phyloP scores from a whole-genome alignment of 2,113 vertebrate species.

The Centropus unirufus region DNA sequence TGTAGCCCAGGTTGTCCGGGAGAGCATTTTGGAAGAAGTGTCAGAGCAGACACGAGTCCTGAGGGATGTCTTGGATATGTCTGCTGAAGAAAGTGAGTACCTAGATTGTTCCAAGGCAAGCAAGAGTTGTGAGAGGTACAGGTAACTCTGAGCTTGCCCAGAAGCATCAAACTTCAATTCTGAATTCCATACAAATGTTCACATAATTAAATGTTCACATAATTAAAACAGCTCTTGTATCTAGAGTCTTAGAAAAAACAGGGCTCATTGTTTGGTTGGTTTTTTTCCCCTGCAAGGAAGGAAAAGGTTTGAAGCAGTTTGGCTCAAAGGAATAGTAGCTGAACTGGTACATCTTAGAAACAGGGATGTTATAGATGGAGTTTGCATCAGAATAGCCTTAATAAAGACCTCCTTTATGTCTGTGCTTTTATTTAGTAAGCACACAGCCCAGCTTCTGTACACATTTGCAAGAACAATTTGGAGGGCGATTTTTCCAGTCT shows the following conservation, averaged over 20 bases:
- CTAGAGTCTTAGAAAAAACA: neutral
- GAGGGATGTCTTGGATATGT: constrained; percentile 72
- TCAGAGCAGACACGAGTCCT: constrained; percentile 70
- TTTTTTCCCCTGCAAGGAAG: neutral
- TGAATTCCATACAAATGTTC: neutral
- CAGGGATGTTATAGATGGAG: neutral
- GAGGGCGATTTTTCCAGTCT: neutral
- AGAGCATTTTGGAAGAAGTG: constrained; percentile 75
- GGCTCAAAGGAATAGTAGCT: neutral
- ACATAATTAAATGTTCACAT: neutral
- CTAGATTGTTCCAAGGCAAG: neutral
- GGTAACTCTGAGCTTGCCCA: neutral
- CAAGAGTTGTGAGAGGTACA: neutral
- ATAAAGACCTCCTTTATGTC: neutral
- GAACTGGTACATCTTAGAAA: neutral
- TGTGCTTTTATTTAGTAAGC: neutral
- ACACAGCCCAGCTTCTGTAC: neutral
- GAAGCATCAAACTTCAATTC: neutral
- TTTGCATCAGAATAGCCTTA: neutral
- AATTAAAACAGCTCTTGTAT: neutral
- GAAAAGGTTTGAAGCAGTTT: neutral
- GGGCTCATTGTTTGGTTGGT: neutral
- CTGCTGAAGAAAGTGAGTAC: constrained; percentile 78
- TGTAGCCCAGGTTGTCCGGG: constrained; percentile 66
- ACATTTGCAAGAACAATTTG: neutral